Conservation (phyloP, 2,797 vertebrate species). For the Scomberomorus guttatus region DNA sequence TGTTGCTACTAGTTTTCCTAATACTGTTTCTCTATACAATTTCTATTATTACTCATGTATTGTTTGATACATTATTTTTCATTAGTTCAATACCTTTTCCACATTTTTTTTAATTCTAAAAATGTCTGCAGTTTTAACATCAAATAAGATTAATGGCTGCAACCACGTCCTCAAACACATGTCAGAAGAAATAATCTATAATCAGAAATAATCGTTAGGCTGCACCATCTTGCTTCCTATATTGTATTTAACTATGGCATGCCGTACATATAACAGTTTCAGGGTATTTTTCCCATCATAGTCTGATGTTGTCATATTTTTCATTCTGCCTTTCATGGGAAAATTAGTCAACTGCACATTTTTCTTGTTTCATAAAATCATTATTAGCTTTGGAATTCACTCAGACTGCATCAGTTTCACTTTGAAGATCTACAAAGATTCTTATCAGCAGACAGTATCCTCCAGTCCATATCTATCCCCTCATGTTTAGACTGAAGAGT, state of each 20-base stretch:
- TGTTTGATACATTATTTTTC: background rate
- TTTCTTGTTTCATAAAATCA: background rate
- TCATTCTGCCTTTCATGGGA: background rate
- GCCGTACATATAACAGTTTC: background rate
- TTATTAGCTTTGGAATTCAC: background rate
- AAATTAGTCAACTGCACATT: background rate
- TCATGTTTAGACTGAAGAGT: background rate
- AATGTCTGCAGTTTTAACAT: background rate
- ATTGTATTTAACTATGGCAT: background rate
- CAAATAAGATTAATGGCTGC: background rate
- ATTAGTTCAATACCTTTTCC: background rate
- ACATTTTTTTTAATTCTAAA: background rate
- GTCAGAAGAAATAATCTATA: background rate
- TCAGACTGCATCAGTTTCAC: background rate
- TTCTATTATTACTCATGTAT: background rate
- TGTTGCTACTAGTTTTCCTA: background rate
- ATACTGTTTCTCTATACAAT: background rate
- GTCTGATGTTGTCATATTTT: background rate
- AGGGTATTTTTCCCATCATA: background rate
- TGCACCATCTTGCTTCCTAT: background rate
- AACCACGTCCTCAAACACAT: slow-evolving; percentile 9
- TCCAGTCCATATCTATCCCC: slow-evolving; percentile 29
- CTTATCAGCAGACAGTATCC: background rate
- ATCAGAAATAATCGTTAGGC: background rate
- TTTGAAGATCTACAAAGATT: background rate